Base-by-base conservation (phyloP, 2,113 vertebrate genomes). In the Hydropotes inermis region DNA sequence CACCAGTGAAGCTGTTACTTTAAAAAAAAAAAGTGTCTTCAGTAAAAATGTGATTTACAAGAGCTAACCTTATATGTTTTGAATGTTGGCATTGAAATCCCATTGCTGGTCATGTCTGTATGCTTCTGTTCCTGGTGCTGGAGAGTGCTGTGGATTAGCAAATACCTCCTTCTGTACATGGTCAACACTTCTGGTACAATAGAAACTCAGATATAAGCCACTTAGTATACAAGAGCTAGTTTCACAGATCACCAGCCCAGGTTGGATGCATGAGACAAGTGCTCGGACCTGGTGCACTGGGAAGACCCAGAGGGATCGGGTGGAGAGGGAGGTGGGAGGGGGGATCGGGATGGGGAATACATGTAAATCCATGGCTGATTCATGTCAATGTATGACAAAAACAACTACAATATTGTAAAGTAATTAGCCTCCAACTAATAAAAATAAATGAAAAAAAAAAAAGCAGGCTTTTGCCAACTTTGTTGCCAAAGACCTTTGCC, bases 11-110 rank as follows among this genome's bases (percentile, higher is more conserved):
- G 50, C 19, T 79, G 76, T 99, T 89, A 99, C 91, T 99, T 99
- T 99, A 99, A 0, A 16, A 0, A 43, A 76, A 43, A 99, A 98
- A 85, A 98, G 47, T 99, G 93, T 99, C 99, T 58, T 99, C 98
- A 21, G 97, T 98, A 98, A 99, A 99, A 55, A 99, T 99, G 0
- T 98, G 97, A 98, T 98, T 99, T 97, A 99, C 99, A 87, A 99
- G 98, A 57, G 99, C 99, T 99, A 99, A 99, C 99, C 99, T 99
- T 99, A 94, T 99, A 99, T 86, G 98, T 96, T 96, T 99, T 99
- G 97, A 99, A 99, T 64, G 98, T 98, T 81, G 99, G 99, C 23
- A 98, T 98, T 87, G 98, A 99, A 87, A 99, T 99, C 95, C 99
- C 99, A 99, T 99, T 98, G 96, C 99, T 99, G 43, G 99, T 99